Conservation (phyloP, 2,888 invertebrate species). For the Epicampocera succincta region DNA sequence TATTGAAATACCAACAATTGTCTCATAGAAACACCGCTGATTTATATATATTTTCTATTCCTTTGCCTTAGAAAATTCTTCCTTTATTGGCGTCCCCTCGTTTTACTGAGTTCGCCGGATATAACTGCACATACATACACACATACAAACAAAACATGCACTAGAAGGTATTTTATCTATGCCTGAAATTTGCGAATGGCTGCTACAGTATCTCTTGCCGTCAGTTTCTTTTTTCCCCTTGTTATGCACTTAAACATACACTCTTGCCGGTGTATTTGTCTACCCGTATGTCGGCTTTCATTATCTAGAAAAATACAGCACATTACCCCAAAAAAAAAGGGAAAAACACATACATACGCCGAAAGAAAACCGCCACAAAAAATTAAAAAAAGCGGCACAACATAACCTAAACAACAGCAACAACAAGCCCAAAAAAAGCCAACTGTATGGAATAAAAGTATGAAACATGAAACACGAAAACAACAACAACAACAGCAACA, state of each 20-base stretch:
- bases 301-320: constrained; percentile 25
- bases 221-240: background rate
- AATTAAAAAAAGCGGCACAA: constrained; percentile 10
- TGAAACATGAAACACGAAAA: background rate
- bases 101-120: background rate
- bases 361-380: constrained; percentile 17
- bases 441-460: constrained; percentile 3
- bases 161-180: background rate
- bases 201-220: constrained; percentile 5
- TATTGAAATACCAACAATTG: too few species aligned
- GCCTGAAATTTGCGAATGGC: constrained; percentile 6
- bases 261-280: constrained; percentile 42
- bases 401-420: constrained; percentile 7
- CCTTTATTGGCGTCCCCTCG: background rate
- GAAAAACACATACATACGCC: constrained; percentile 24
- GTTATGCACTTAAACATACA: constrained; percentile 1
- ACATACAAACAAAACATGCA: too few species aligned
- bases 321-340: constrained; percentile 18
- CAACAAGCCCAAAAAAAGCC: background rate
- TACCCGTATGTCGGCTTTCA: constrained; percentile 32
- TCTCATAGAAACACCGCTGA: too few species aligned
- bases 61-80: too few species aligned
- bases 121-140: too few species aligned
- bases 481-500: background rate
- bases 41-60: too few species aligned